These are phyloP conservation scores for Anguilla marmorata DNA, from an alignment of 2,797 vertebrate species.

Conservation along the genomic window DNA sequence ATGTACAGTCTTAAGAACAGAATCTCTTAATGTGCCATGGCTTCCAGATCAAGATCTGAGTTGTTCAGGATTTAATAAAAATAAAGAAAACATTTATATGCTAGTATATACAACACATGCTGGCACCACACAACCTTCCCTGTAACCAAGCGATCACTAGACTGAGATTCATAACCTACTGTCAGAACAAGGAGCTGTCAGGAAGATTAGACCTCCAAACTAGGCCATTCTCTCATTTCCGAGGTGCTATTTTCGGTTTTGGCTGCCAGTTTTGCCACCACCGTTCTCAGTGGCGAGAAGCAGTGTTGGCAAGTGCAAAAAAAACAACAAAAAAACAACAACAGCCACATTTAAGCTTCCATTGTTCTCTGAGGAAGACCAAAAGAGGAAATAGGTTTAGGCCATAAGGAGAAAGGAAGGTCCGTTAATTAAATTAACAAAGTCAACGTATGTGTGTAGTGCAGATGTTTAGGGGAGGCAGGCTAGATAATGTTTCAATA, in stretches of 20 bases:
- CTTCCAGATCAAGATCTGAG: background rate
- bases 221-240: background rate
- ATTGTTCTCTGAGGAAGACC: background rate
- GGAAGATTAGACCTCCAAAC: background rate
- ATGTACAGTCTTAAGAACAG: background rate
- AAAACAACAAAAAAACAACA: no score
- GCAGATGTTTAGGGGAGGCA: background rate
- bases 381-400: background rate
- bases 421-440: background rate
- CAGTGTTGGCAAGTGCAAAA: no score
- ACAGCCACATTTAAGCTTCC: background rate
- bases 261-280: background rate
- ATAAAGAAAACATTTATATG: background rate
- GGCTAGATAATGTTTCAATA: background rate
- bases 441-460: background rate
- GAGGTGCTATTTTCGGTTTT: background rate
- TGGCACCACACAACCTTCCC: background rate
- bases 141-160: background rate
- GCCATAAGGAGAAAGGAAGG: background rate
- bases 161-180: background rate
- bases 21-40: background rate
- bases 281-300: background rate
- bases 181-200: background rate
- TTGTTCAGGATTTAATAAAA: no score
- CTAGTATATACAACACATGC: background rate